Percentiles rank a stretch among this genome's conserved stretches.
These are phyloP conservation scores for Saimiri boliviensis DNA, from an alignment of 2,113 vertebrate genomes.

Conservation along the genomic window DNA sequence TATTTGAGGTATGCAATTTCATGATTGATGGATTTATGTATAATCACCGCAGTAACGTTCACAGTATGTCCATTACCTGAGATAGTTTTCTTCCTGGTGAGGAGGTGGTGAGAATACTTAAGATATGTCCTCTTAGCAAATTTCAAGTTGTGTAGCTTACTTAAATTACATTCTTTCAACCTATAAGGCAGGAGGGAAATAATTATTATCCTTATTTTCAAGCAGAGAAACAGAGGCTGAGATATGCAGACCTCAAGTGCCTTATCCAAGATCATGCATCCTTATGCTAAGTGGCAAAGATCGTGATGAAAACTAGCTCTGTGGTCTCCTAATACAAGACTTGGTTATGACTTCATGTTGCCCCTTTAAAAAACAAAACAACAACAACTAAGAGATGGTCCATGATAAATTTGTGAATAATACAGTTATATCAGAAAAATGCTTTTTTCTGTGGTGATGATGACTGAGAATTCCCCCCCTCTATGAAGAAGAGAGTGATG, in stretches of 20 bases:
- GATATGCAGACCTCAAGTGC: not conserved
- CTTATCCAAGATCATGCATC: not conserved
- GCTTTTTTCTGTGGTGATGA: not conserved
- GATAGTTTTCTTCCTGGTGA: too few relatives aligned
- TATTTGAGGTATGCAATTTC: not conserved
- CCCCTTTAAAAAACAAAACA: not conserved
- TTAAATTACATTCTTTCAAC: not conserved
- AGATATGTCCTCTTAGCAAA: not conserved
- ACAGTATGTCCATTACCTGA: not conserved
- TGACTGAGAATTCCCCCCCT: not conserved
- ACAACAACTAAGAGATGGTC: not conserved
- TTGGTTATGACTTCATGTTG: not conserved
- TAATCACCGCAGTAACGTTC: not conserved
- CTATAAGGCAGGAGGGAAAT: not conserved
- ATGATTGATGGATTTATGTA: not conserved
- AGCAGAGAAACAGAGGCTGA: not conserved
- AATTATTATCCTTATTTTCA: not conserved
- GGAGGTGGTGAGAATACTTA: not conserved
- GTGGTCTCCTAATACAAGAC: not conserved
- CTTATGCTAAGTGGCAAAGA: not conserved
- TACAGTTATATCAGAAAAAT: not conserved
- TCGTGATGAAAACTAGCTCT: not conserved
- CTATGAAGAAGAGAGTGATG: not conserved
- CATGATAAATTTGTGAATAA: not conserved
- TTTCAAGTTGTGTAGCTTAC: not conserved